A percentile compares a stretch with the other conserved stretches of the same genome.
phyloP scores from a whole-genome alignment of 2,888 invertebrate genomes.

The Conus canariensis region DNA sequence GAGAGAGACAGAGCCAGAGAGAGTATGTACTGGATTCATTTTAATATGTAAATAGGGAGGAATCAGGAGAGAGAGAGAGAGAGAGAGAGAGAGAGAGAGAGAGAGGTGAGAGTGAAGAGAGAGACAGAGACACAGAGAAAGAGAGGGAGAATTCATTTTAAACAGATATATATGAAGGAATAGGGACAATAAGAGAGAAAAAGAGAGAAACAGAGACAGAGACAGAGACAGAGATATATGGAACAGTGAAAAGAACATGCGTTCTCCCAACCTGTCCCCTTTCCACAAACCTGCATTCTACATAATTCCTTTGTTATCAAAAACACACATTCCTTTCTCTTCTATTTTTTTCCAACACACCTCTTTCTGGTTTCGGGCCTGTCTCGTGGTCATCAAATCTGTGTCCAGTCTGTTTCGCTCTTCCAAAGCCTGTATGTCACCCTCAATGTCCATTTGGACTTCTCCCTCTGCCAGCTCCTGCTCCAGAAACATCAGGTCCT shows the following conservation, averaged over 20 bases:
- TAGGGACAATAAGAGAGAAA: neutral
- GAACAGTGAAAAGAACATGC: too few species aligned
- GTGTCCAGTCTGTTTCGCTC: conserved; percentile 34
- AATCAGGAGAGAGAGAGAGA: conserved; percentile 24
- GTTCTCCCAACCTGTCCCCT: too few species aligned
- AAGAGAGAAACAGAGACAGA: neutral
- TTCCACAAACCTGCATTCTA: too few species aligned
- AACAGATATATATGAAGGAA: neutral
- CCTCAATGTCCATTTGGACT: conserved; percentile 23
- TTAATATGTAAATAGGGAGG: neutral
- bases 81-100: conserved; percentile 22
- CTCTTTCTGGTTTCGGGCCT: conserved; percentile 16
- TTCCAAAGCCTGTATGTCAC: conserved; percentile 34
- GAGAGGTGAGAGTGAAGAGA: conserved; percentile 3
- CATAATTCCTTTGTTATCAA: too few species aligned
- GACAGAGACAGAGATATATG: neutral
- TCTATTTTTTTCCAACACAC: neutral
- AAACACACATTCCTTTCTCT: too few species aligned
- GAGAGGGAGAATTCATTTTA: neutral
- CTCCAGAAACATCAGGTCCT: conserved; percentile 33
- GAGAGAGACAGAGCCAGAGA: conserved; percentile 27
- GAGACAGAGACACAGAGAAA: conserved; percentile 15
- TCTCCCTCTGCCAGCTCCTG: conserved; percentile 29
- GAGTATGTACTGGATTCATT: neutral
- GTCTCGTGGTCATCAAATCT: neutral